Evolutionary conservation across 2,888 invertebrate genomes (phyloP).

Genomic region (Orthonevra nobilis): DNA sequence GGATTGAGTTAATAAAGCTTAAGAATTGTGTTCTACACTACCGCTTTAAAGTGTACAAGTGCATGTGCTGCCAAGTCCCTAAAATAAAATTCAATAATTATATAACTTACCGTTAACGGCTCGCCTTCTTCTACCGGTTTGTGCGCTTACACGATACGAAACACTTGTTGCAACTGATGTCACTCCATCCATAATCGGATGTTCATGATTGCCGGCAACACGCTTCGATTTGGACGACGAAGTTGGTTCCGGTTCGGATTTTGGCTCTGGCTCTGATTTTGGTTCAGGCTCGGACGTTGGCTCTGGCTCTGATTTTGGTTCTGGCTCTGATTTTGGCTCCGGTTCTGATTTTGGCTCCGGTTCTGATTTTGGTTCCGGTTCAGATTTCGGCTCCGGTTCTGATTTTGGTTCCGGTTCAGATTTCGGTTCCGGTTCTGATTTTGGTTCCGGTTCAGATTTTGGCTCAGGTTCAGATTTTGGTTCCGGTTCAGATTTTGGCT

Average conservation of each 20-base stretch:
- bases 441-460: slow-evolving; percentile 77
- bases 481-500: slow-evolving; percentile 79
- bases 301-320: slow-evolving; percentile 80
- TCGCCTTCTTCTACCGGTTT: slow-evolving; percentile 77
- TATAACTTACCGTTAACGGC: slow-evolving; percentile 60
- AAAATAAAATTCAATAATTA: not conserved
- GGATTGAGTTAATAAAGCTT: slow-evolving; percentile 11
- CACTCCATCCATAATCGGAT: slow-evolving; percentile 82
- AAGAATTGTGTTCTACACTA: slow-evolving; percentile 57
- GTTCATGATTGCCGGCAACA: slow-evolving; percentile 79
- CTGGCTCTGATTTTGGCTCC: slow-evolving; percentile 81
- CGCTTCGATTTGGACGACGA: slow-evolving; percentile 81
- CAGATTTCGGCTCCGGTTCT: slow-evolving; percentile 80
- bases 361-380: slow-evolving; percentile 81
- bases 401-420: slow-evolving; percentile 78
- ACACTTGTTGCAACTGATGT: slow-evolving; percentile 88
- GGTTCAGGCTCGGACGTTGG: slow-evolving; percentile 80
- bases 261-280: slow-evolving; percentile 80
- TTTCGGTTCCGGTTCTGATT: slow-evolving; percentile 76
- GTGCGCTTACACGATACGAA: slow-evolving; percentile 88
- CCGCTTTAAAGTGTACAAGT: slow-evolving; percentile 54
- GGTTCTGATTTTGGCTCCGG: slow-evolving; percentile 78
- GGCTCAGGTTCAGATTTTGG: slow-evolving; percentile 74
- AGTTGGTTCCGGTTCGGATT: slow-evolving; percentile 77
- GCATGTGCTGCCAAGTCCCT: slow-evolving; percentile 27